These are phyloP conservation scores for Pterocles orientalis DNA, from an alignment of 2,113 vertebrate genomes.

Conservation along the genomic window DNA sequence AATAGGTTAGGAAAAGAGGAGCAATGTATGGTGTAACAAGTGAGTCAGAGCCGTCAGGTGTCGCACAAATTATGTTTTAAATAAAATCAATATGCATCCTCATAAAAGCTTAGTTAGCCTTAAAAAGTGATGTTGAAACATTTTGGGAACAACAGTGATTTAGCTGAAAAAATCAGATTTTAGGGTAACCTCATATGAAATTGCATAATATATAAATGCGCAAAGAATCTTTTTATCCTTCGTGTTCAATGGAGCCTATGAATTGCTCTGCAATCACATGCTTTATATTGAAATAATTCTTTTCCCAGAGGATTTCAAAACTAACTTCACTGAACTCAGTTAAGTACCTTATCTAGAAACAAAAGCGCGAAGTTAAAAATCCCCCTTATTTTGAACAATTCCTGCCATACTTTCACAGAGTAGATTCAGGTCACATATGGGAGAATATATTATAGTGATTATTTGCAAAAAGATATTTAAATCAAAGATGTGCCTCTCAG, in stretches of 20 bases:
- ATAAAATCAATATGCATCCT: not conserved
- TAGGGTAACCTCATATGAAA: constrained; percentile 10
- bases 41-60: not conserved
- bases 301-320: constrained; percentile 50
- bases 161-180: constrained; percentile 14
- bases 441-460: not conserved
- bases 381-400: not conserved
- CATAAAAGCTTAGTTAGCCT: not conserved
- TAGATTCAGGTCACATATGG: not conserved
- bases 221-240: constrained; percentile 47
- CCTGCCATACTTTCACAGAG: not conserved
- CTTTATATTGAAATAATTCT: constrained; percentile 62
- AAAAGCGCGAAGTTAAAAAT: constrained; percentile 32
- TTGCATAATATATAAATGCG: constrained; percentile 48
- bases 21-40: not conserved
- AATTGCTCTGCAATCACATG: constrained; percentile 56
- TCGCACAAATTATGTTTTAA: not conserved
- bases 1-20: not conserved
- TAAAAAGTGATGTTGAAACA: not conserved
- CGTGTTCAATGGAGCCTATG: constrained; percentile 10
- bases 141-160: not conserved
- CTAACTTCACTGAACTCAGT: not conserved
- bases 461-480: not conserved
- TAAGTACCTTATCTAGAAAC: constrained; percentile 57
- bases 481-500: not conserved